phyloP scores from a whole-genome alignment of 1,140 invertebrate species.

The Nasonia longicornis region DNA sequence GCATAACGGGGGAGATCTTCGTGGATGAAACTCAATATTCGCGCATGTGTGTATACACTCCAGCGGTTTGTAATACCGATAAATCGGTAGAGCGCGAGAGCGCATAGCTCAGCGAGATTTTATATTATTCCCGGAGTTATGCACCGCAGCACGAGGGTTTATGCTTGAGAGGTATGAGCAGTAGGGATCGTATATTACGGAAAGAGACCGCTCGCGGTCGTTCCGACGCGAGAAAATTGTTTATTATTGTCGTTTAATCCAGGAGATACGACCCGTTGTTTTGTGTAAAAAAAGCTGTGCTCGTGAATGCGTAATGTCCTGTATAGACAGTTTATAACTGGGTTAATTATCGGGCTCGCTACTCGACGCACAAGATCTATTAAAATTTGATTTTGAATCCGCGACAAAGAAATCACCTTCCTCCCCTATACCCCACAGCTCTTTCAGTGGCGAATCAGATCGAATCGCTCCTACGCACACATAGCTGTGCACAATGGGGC shows the following conservation, averaged over 20 bases:
- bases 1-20: no score
- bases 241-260: background rate
- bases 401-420: background rate
- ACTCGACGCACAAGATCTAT: background rate
- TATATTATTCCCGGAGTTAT: background rate
- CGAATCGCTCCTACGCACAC: background rate
- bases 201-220: background rate
- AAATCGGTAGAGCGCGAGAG: background rate
- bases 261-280: background rate
- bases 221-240: background rate
- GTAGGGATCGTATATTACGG: background rate
- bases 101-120: background rate
- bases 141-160: no score
- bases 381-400: conserved; percentile 20
- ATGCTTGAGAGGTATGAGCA: no score
- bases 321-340: no score
- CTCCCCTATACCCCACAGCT: background rate
- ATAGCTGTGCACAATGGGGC: background rate
- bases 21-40: background rate
- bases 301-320: no score
- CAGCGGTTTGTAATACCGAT: background rate
- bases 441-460: conserved; percentile 1
- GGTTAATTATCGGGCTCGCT: no score
- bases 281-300: no score
- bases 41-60: background rate